These are phyloP conservation scores for Tamias sibiricus DNA, from an alignment of 2,113 vertebrate species.

Conservation along the genomic window DNA sequence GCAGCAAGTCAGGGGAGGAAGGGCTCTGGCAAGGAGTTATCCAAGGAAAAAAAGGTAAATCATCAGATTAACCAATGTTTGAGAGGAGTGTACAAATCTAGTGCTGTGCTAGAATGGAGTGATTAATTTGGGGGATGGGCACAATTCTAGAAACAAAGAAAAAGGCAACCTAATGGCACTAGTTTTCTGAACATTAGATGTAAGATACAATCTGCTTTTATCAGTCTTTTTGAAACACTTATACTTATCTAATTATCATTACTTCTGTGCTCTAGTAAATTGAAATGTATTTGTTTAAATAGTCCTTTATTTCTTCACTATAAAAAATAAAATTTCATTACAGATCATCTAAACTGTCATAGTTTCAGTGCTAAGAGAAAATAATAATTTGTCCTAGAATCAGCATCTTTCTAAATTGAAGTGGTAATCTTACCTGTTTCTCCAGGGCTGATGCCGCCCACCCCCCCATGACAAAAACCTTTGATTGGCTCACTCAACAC, in stretches of 20 bases:
- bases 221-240: not conserved
- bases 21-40: not conserved
- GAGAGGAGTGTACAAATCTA: not conserved
- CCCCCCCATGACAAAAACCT: not conserved
- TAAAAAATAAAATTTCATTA: constrained; percentile 21
- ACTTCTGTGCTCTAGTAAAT: not conserved
- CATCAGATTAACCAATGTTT: not conserved
- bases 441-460: not conserved
- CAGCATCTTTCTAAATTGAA: not conserved
- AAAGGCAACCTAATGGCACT: not conserved
- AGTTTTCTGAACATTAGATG: not conserved
- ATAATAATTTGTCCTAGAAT: not conserved
- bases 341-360: not conserved
- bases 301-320: not conserved
- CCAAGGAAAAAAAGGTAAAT: not conserved
- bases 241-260: not conserved
- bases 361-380: constrained; percentile 26
- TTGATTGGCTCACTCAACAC: not conserved
- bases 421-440: not conserved
- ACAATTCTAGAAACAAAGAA: too few relatives aligned
- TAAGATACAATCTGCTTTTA: not conserved
- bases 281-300: not conserved
- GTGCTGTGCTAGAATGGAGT: fast-evolving
- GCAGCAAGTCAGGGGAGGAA: not conserved
- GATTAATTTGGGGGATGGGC: not conserved